Evolutionary conservation across 2,113 vertebrate genomes (phyloP).

Genomic region (Nansenia antarctica): DNA sequence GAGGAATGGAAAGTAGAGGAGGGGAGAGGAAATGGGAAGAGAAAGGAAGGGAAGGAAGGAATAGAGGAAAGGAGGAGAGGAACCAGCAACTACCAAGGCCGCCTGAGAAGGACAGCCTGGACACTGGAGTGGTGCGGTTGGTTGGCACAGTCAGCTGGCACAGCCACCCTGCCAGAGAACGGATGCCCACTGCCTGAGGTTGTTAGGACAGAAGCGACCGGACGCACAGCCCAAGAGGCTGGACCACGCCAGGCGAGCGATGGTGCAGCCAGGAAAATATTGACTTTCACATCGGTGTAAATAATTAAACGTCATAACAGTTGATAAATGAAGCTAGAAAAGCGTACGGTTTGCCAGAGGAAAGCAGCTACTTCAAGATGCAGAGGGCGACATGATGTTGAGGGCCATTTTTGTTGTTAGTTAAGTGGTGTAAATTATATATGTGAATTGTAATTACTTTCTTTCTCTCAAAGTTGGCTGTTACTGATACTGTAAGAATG

Average conservation of each 20-base stretch:
- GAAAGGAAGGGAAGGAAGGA: background rate
- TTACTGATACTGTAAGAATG: background rate
- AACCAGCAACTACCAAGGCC: background rate
- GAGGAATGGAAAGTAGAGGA: no score
- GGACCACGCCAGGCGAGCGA: conserved; percentile 10
- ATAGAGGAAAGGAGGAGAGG: background rate
- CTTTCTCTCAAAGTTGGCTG: background rate
- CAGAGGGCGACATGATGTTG: background rate
- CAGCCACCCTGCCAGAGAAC: conserved; percentile 6
- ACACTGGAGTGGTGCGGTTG: conserved; percentile 26
- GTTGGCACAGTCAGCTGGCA: conserved; percentile 41
- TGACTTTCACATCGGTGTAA: conserved; percentile 44
- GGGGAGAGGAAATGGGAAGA: no score
- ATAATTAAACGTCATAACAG: conserved; percentile 22
- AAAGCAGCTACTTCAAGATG: background rate
- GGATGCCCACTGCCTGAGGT: conserved; percentile 34
- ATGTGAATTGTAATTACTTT: background rate
- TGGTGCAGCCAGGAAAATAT: conserved; percentile 39
- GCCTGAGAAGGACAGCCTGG: conserved; percentile 31
- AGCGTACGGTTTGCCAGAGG: background rate
- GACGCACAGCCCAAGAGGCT: conserved; percentile 6
- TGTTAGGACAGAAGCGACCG: conserved; percentile 29
- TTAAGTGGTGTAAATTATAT: background rate
- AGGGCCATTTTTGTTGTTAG: background rate
- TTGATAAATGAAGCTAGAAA: conserved; percentile 10